Evolutionary conservation across 2,797 vertebrate genomes (phyloP).

Genomic region (Pseudotriccus pelzelni): DNA sequence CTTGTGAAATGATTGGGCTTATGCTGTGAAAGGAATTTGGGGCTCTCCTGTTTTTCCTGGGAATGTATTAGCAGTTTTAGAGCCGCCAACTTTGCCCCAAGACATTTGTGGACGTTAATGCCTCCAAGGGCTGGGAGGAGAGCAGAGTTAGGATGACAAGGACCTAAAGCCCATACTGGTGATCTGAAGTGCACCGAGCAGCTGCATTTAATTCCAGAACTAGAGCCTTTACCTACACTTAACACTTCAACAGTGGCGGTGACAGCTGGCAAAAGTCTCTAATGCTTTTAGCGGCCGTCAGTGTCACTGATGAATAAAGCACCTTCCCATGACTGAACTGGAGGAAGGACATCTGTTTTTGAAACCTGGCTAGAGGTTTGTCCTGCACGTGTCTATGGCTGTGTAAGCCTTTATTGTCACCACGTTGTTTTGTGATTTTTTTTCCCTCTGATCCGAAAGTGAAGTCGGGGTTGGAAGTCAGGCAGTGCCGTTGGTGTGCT

Average conservation of each 20-base stretch:
- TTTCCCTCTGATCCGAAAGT: not conserved
- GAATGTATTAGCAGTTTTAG: not conserved
- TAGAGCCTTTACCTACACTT: not conserved
- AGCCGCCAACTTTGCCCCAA: not conserved
- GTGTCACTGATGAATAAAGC: not conserved
- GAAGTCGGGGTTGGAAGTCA: not conserved
- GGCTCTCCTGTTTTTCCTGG: not conserved
- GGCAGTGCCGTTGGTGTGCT: rapidly evolving
- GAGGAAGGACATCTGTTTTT: not conserved
- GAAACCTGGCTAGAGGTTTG: not conserved
- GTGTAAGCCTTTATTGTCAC: not conserved
- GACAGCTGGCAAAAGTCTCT: constrained; percentile 16
- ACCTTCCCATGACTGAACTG: not conserved
- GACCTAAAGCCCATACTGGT: rapidly evolving
- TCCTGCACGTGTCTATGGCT: rapidly evolving
- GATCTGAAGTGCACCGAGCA: not conserved
- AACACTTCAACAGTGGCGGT: not conserved
- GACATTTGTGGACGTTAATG: not conserved
- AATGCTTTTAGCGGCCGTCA: not conserved
- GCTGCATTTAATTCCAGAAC: not conserved
- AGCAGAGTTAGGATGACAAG: not conserved
- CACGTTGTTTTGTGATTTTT: rapidly evolving
- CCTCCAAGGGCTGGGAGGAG: not conserved
- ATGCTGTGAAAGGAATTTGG: not conserved
- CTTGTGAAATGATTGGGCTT: not conserved